Evolutionary conservation across 2,888 invertebrate genomes (phyloP).

Genomic region (Drosophila mulleri): DNA sequence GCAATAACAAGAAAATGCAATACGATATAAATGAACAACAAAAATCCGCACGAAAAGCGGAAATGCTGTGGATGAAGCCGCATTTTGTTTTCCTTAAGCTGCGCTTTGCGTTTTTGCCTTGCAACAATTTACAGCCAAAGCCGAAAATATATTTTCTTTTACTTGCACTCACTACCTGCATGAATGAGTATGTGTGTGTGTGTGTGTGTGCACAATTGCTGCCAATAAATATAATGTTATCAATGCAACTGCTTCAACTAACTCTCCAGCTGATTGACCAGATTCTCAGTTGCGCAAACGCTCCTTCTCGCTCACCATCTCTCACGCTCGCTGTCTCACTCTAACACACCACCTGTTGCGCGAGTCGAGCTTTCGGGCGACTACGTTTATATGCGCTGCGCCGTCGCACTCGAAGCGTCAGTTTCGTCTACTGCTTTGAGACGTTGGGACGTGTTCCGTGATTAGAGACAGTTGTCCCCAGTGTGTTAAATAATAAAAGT

Average conservation of each 20-base stretch:
- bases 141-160: conserved; percentile 46
- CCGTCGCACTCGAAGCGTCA: conserved; percentile 67
- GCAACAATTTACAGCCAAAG: conserved; percentile 37
- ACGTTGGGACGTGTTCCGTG: conserved; percentile 46
- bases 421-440: conserved; percentile 70
- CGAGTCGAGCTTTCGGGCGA: conserved; percentile 39
- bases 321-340: conserved; percentile 7
- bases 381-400: conserved; percentile 76
- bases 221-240: conserved; percentile 53
- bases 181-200: neutral
- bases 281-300: conserved; percentile 58
- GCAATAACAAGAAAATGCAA: conserved; percentile 49
- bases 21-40: conserved; percentile 65
- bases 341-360: conserved; percentile 1
- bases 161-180: conserved; percentile 4
- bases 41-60: conserved; percentile 70
- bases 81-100: conserved; percentile 78
- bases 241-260: conserved; percentile 31
- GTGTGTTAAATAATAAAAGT: conserved; percentile 23
- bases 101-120: conserved; percentile 39
- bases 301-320: conserved; percentile 15
- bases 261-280: conserved; percentile 63
- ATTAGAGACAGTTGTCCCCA: neutral
- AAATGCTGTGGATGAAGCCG: conserved; percentile 66
- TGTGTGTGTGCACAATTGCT: conserved; percentile 3